Evolutionary conservation across 2,888 invertebrate species (phyloP), one percentile per base, ranked within the genome.

Genomic region (Sesia bembeciformis): DNA sequence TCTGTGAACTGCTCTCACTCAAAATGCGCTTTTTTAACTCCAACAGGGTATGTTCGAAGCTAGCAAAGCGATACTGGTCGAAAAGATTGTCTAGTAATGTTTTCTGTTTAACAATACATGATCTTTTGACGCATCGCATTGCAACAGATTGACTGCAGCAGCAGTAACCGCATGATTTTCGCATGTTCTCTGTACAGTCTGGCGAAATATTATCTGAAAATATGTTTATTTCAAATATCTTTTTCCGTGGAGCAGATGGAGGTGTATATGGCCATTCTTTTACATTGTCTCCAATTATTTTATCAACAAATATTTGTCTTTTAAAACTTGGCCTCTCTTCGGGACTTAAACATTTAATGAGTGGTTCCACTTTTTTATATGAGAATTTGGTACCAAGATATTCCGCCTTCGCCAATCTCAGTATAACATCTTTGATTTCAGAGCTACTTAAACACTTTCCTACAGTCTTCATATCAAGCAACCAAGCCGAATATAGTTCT

Each of bases 11-110:
- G 52, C 71, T 73, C 52, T 75, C 73, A 1, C 69, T 65, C 38
- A 58, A 54, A 46, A 85, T 59, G n/a, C 70, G 69, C 49, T 68
- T 74, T 1, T 60, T 62, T 0, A 85, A 62, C 23, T 84, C 81
- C 4, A 62, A 66, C 8, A 81, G 70, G 3, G 80, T 70, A 8
- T 66, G 65, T 0, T 74, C 69, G 49, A 84, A 85, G 39, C 72
- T 70, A 0, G 57, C 57, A 51, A 82, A 79, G 3, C 84, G 70
- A 57, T 72, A 84, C 50, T 74, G 68, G 53, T 82, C 74, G 50
- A 77, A 85, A 23, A 85, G 58, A 38, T 66, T 59, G 51, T 84
- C 78, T 5, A 85, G 61, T 40, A 66, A 60, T 3, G 78, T 64
- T 52, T 65, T 60, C 6, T 8, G 46, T 46, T 46, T 46, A 4